These are phyloP conservation scores for Andricus quercusramuli DNA, from an alignment of 2,888 invertebrate species.

Conservation along the genomic window DNA sequence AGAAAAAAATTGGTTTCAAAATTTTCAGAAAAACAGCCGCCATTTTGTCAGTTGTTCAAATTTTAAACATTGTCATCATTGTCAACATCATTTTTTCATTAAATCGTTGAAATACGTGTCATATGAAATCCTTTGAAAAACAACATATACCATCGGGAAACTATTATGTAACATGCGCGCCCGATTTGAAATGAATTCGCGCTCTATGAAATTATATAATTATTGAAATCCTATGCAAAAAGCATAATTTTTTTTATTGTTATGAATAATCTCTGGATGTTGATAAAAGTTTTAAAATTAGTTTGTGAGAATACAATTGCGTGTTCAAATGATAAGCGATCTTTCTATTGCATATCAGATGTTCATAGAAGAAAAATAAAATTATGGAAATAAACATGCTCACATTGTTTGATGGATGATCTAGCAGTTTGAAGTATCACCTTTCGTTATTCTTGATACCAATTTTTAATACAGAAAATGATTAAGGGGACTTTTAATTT, in stretches of 20 bases:
- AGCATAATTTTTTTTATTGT: neutral
- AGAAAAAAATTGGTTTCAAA: no score
- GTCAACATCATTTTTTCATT: no score
- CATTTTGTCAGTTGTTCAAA: no score
- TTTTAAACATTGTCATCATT: no score
- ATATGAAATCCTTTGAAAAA: no score
- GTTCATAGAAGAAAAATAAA: neutral
- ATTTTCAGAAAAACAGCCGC: no score
- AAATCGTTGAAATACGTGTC: no score
- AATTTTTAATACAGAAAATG: neutral
- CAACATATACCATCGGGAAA: no score
- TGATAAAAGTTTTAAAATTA: neutral
- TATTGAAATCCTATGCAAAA: no score
- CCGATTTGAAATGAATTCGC: no score
- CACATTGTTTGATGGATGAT: neutral
- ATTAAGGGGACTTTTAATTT: neutral
- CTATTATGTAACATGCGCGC: no score
- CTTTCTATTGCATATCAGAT: neutral
- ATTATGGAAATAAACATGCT: constrained; percentile 26
- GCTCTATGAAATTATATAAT: no score
- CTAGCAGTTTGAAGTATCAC: neutral
- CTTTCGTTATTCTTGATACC: neutral
- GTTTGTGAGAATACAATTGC: neutral
- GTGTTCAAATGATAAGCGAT: neutral
- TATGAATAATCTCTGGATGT: neutral